phyloP scores from a whole-genome alignment of 2,113 vertebrate species.

The Columba livia region DNA sequence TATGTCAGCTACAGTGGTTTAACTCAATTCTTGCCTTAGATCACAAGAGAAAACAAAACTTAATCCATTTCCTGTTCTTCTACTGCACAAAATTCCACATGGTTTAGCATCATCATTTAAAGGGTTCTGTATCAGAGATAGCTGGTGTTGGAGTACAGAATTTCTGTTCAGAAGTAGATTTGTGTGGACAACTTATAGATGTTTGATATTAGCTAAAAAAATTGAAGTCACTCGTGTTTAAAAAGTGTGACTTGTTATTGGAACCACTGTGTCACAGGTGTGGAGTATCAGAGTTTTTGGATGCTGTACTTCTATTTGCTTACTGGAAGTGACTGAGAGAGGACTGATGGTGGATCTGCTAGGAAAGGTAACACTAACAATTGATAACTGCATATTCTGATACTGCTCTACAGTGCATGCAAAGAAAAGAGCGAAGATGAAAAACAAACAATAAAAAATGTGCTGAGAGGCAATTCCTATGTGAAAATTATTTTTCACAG shows the following conservation, averaged over 20 bases:
- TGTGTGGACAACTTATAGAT: neutral
- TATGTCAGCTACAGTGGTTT: neutral
- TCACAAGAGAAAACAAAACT: neutral
- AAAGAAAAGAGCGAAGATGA: neutral
- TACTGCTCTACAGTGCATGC: neutral
- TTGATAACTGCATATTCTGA: neutral
- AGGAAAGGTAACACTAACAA: neutral
- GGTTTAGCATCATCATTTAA: neutral
- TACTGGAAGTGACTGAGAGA: neutral
- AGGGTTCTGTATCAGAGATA: neutral
- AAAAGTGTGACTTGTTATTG: neutral
- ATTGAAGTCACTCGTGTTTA: neutral
- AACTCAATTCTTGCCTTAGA: neutral
- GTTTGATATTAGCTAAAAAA: neutral
- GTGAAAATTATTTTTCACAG: neutral
- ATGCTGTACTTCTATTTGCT: neutral
- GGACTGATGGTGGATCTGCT: neutral
- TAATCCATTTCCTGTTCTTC: neutral
- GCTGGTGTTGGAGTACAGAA: neutral
- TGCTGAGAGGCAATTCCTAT: neutral
- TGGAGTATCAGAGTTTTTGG: neutral
- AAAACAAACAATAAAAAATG: neutral
- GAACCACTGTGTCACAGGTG: neutral
- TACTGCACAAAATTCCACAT: neutral
- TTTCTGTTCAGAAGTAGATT: neutral